Evolutionary conservation across 1,140 invertebrate species (phyloP), one percentile per base, ranked within the genome.

Genomic region (Oedothorax gibbosus): DNA sequence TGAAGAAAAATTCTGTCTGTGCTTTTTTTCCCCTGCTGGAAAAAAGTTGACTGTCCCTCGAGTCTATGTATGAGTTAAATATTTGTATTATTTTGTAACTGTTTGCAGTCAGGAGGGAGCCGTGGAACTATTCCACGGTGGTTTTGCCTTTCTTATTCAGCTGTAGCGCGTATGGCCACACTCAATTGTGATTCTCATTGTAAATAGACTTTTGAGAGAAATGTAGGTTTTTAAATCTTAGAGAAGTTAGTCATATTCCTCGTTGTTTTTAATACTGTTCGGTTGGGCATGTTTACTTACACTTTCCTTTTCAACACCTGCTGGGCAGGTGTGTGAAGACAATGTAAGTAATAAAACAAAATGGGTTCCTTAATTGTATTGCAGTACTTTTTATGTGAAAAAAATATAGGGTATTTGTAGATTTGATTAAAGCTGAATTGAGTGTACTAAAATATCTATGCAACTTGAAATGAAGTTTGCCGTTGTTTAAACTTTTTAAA

Each of bases 41-140:
- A 20, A 10, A 1, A 35, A 35, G 35, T 35, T 35, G 35, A 35
- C 35, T 35, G 35, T 35, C 35, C 35, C 35, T 35, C 35, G 35
- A 35, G 35, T 2, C 35, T 35, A 35, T 35, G 35, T 77, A 64
- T 78, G 72, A 85, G 76, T 77, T 85, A 78, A 85, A 85, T 78
- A 78, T 85, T 85, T 85, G 83, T 85, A 85, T 85, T 85, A 85
- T 85, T 85, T 85, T 85, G 83, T 85, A 85, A 85, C 73, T 77
- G 77, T 77, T 78, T 64, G 75, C 83, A 85, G 64, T 78, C 65
- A 72, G 76, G 79, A 85, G 35, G 56, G 53, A 54, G 62, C 60
- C 64, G 51, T 35, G 73, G 51, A 62, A 50, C 53, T 75, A 57
- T 50, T 51, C 35, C 35, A 35, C 35, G 5, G 57, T 21, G 35